phyloP scores from a whole-genome alignment of 2,797 vertebrate species.

The Acanthiza pusilla region DNA sequence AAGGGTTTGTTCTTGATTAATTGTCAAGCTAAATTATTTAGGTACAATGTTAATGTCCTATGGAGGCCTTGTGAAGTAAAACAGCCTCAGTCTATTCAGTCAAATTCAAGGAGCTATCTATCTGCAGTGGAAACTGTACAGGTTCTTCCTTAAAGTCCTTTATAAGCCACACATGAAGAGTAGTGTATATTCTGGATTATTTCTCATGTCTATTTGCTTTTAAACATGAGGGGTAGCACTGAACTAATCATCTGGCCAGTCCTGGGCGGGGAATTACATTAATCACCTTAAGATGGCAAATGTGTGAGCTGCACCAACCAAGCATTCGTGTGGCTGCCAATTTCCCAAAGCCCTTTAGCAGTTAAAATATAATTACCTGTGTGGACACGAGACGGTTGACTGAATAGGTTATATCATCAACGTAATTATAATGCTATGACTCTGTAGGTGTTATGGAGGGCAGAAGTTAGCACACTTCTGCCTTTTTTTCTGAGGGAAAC shows the following conservation, averaged over 20 bases:
- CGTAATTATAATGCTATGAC: neutral
- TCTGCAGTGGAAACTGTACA: neutral
- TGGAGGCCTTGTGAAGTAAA: neutral
- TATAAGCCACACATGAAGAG: neutral
- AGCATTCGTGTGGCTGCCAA: neutral
- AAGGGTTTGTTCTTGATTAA: neutral
- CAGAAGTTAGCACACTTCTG: neutral
- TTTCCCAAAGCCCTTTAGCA: neutral
- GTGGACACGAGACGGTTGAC: neutral
- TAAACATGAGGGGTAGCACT: neutral
- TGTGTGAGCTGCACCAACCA: neutral
- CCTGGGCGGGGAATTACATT: neutral
- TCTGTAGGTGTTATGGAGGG: neutral
- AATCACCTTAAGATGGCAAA: neutral
- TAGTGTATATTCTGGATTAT: neutral
- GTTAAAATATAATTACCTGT: conserved; percentile 6
- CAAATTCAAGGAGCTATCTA: neutral
- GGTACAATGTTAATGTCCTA: neutral
- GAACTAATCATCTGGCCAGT: neutral
- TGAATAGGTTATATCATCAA: neutral
- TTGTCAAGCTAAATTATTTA: neutral
- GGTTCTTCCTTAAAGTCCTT: neutral
- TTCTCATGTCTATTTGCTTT: neutral
- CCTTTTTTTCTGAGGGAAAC: neutral
- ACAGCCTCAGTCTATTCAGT: neutral